These are phyloP conservation scores for Galleria mellonella DNA, from an alignment of 1,140 invertebrate species.

Conservation along the genomic window DNA sequence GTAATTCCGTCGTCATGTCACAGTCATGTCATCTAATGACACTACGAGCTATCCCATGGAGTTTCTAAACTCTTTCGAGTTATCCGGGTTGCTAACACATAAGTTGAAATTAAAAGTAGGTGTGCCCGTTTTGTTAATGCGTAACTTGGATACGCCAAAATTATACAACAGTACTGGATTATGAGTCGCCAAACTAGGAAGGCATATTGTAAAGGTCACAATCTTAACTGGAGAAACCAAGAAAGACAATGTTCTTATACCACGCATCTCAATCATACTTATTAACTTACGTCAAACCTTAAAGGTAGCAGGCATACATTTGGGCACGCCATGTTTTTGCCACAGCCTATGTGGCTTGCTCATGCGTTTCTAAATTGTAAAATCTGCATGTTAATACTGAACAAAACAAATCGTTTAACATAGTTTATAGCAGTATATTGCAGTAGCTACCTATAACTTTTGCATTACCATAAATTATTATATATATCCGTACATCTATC, in stretches of 20 bases:
- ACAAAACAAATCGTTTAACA: neutral
- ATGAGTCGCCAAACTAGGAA: conserved; percentile 18
- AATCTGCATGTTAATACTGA: conserved; percentile 11
- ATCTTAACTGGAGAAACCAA: conserved; percentile 39
- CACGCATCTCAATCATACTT: conserved; percentile 45
- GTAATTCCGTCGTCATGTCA: no score
- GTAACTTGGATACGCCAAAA: conserved; percentile 28
- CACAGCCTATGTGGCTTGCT: conserved; percentile 25
- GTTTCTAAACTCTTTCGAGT: conserved; percentile 28
- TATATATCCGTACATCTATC: no score
- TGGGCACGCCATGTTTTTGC: conserved; percentile 24
- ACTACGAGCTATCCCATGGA: conserved; percentile 23
- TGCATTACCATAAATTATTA: no score
- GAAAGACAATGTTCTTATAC: conserved; percentile 47
- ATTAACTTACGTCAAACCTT: conserved; percentile 51
- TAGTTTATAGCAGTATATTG: neutral
- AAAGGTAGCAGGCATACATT: conserved; percentile 23
- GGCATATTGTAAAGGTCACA: conserved; percentile 19
- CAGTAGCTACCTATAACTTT: no score
- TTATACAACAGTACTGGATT: conserved; percentile 28
- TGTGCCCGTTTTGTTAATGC: conserved; percentile 23
- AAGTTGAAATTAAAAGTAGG: conserved; percentile 24
- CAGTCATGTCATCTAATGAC: conserved; percentile 20
- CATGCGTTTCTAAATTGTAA: conserved; percentile 22
- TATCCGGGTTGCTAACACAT: conserved; percentile 24